A percentile compares a stretch with the other conserved stretches of the same genome.
These are phyloP conservation scores for Malthinus seriepunctatus DNA, from an alignment of 2,888 invertebrate species.

Conservation along the genomic window DNA sequence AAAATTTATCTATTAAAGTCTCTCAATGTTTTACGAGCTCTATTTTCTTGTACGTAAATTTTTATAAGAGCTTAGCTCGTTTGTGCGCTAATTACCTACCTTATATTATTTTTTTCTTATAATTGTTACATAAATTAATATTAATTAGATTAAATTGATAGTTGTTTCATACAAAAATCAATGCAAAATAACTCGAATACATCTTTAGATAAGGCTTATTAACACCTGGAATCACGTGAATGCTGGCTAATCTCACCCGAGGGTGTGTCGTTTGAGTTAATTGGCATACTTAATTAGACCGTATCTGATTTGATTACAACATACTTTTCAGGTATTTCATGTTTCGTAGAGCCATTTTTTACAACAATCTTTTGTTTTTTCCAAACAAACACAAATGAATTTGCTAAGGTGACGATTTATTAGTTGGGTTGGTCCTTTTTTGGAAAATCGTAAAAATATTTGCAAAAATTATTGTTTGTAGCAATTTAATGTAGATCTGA, in stretches of 20 bases:
- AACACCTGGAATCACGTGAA: slow-evolving; percentile 51
- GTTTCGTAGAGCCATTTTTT: too few species aligned
- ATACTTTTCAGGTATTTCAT: slow-evolving; percentile 10
- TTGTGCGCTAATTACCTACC: background rate
- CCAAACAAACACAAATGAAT: too few species aligned
- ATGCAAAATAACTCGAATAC: background rate
- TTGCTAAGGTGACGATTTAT: too few species aligned
- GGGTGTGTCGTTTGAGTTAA: slow-evolving; percentile 49
- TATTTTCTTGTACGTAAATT: too few species aligned
- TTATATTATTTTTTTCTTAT: background rate
- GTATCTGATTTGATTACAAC: slow-evolving; percentile 43
- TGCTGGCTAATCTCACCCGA: slow-evolving; percentile 42
- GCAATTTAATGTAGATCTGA: too few species aligned
- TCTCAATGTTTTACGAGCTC: too few species aligned
- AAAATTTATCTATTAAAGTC: background rate
- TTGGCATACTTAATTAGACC: slow-evolving; percentile 47
- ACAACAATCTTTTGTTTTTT: too few species aligned
- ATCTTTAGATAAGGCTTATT: slow-evolving; percentile 38
- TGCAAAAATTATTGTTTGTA: too few species aligned
- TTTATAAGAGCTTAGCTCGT: background rate
- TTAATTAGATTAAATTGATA: slow-evolving; percentile 2
- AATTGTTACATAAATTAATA: slow-evolving; percentile 3
- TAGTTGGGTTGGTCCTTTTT: too few species aligned
- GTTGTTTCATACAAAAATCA: slow-evolving; percentile 3
- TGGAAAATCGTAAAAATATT: too few species aligned